Percentiles rank a stretch among this genome's conserved stretches.
These are phyloP conservation scores for Synchiropus splendidus DNA, from an alignment of 2,113 vertebrate genomes.

Conservation along the genomic window DNA sequence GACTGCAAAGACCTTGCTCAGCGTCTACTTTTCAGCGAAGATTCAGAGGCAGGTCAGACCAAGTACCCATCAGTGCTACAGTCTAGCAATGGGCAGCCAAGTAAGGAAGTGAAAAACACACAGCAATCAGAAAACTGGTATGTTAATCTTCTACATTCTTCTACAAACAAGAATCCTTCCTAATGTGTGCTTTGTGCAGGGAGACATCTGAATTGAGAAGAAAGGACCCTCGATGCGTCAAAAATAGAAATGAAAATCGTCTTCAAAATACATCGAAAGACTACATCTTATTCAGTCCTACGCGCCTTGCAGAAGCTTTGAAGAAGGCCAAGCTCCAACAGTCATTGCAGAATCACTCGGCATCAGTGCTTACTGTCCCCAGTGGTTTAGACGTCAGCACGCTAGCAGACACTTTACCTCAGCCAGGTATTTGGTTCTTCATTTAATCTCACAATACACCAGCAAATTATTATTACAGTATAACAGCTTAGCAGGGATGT, in stretches of 20 bases:
- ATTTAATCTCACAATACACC: too few species aligned
- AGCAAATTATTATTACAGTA: neutral
- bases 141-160: slow-evolving; percentile 9
- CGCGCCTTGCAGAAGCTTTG: slow-evolving; percentile 40
- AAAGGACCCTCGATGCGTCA: neutral
- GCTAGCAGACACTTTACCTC: slow-evolving; percentile 46
- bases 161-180: neutral
- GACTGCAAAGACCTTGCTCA: slow-evolving; percentile 59
- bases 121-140: slow-evolving; percentile 6
- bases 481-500: neutral
- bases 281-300: slow-evolving; percentile 70
- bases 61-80: slow-evolving; percentile 2
- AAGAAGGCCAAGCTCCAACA: slow-evolving; percentile 42
- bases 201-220: slow-evolving; percentile 10
- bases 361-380: slow-evolving; percentile 74
- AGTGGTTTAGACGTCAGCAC: slow-evolving; percentile 65
- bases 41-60: slow-evolving; percentile 22
- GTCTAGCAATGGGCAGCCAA: neutral
- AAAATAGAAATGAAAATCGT: slow-evolving; percentile 1
- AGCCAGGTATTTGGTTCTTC: too few species aligned
- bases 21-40: slow-evolving; percentile 61
- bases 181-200: slow-evolving; percentile 10
- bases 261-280: slow-evolving; percentile 34
- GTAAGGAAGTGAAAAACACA: slow-evolving; percentile 10
- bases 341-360: slow-evolving; percentile 29